Evolutionary conservation across 2,113 vertebrate genomes (phyloP).

Genomic region (Callospermophilus lateralis): DNA sequence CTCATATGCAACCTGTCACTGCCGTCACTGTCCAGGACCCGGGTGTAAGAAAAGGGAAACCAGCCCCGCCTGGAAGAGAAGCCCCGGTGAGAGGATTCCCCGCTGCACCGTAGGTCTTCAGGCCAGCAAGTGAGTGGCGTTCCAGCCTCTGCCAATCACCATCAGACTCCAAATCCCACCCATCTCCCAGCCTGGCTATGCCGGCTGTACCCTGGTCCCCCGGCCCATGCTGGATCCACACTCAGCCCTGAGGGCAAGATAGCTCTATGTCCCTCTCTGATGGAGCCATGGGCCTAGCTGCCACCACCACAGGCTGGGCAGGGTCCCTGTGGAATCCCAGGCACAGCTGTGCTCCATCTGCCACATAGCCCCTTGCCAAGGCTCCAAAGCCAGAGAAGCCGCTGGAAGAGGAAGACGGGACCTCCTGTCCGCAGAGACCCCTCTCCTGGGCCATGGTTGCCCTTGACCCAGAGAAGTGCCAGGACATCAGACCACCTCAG

Average conservation of each 20-base stretch:
- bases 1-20: slow-evolving; percentile 90
- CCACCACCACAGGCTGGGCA: background rate
- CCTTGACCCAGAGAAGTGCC: background rate
- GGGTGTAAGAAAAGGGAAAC: slow-evolving; percentile 99
- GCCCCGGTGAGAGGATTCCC: background rate
- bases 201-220: too few relatives aligned
- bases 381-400: background rate
- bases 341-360: background rate
- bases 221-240: fast-evolving
- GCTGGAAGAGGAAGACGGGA: fast-evolving
- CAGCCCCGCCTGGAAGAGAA: slow-evolving; percentile 94
- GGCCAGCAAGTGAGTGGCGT: fast-evolving
- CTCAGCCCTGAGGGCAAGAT: background rate
- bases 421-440: background rate
- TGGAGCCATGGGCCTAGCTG: fast-evolving
- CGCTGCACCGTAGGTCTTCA: background rate
- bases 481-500: fast-evolving
- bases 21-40: slow-evolving; percentile 90
- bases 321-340: fast-evolving
- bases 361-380: background rate
- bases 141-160: background rate
- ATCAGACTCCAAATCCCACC: fast-evolving
- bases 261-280: background rate
- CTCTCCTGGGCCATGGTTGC: background rate
- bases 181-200: fast-evolving